Percentiles rank a stretch among this genome's conserved stretches.
These are phyloP conservation scores for Glaucopsyche alexis DNA, from an alignment of 2,888 invertebrate genomes.

Conservation along the genomic window DNA sequence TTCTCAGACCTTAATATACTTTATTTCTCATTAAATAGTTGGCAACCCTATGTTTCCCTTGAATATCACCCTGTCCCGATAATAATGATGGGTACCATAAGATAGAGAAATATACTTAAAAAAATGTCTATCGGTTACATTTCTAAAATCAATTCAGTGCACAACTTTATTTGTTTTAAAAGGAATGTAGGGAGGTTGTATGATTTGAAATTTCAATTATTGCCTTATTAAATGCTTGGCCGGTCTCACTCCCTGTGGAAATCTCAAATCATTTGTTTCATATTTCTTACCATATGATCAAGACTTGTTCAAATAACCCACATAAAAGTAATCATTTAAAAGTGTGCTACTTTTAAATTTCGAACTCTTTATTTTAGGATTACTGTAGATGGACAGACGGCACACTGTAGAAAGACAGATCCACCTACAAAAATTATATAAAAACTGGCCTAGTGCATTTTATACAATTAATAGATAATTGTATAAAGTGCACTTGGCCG, in stretches of 20 bases:
- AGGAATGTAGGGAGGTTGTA: constrained; percentile 2
- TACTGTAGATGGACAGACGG: neutral
- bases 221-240: constrained; percentile 10
- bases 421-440: too few relatives aligned
- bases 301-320: neutral
- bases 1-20: too few relatives aligned
- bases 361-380: neutral
- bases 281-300: neutral
- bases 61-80: too few relatives aligned
- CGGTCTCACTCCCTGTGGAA: constrained; percentile 27
- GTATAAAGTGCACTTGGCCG: too few relatives aligned
- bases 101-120: too few relatives aligned
- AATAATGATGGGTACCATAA: too few relatives aligned
- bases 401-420: neutral
- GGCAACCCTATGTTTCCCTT: too few relatives aligned
- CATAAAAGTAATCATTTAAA: neutral
- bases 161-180: constrained; percentile 2
- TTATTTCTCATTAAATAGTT: too few relatives aligned
- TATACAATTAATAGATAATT: too few relatives aligned
- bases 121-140: too few relatives aligned
- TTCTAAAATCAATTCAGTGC: neutral
- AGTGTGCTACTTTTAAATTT: neutral
- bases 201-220: constrained; percentile 26
- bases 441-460: too few relatives aligned
- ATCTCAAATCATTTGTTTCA: constrained; percentile 11